Evolutionary conservation across 2,797 vertebrate species (phyloP), one percentile per base, ranked within the genome.

Genomic region (Bufotes viridis): DNA sequence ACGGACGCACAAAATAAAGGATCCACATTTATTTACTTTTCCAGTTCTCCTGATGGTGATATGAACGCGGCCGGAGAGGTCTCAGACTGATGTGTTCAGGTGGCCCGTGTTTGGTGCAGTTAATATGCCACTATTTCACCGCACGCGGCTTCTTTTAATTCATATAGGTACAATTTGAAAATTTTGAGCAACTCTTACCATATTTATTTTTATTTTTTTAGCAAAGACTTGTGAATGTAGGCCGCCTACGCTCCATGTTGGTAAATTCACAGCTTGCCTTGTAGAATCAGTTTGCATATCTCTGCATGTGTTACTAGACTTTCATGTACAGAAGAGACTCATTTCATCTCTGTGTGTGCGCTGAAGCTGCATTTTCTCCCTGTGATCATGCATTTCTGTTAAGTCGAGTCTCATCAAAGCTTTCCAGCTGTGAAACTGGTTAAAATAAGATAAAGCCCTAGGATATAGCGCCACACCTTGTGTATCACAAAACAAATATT

Each of bases 181-280:
- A 24, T 12, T 20, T 42, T 13, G 14, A 69, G 29, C 29, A 34
- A 34, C 29, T 34, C 29, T 34, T 34, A 34, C 29, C 29, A 34
- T 34, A 34, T 34, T 55, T 55, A 15, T 8, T 10, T 80, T 72
- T 24, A 24, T 8, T 10, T 80, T 72, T 12, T 83, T 18, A 34
- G 24, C 63, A 83, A 72, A 34, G 10, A 12, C 81, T 34, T 72
- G 3, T 29, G 53, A 70, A 22, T 72, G 24, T 57, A 61, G 29
- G 24, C 58, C 65, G 26, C 70, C 82, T 85, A 49, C n/a, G 49
- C 42, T 51, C 18, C 20, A 20, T 85, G 58, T 63, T 78, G 13
- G 72, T 85, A 76, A 49, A 61, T 55, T 61, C 83, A 42, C 82
- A 85, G 72, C 58, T 65, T 63, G 58, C 82, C 29, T 42, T n/a